These are phyloP conservation scores for Phoenicopterus ruber DNA, from an alignment of 2,113 vertebrate genomes.

Conservation along the genomic window DNA sequence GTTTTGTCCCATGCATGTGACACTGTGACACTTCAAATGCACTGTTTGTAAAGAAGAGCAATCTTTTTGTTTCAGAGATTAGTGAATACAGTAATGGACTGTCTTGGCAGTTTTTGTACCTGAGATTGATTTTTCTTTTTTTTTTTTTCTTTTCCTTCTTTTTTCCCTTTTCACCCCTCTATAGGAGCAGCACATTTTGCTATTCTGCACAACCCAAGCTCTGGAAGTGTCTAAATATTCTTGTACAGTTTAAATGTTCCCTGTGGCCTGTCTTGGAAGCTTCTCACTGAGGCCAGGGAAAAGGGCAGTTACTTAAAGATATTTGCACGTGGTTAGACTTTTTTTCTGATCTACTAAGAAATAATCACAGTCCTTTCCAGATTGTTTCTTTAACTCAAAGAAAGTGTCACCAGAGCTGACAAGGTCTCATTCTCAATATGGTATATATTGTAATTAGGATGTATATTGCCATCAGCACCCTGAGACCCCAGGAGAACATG, in stretches of 20 bases:
- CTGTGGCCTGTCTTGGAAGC: neutral
- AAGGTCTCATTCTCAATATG: neutral
- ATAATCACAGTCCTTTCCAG: slow-evolving; percentile 11
- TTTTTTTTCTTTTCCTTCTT: too few relatives aligned
- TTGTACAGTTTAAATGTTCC: neutral
- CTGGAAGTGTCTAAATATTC: neutral
- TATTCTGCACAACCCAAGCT: neutral
- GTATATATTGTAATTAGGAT: neutral
- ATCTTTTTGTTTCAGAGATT: neutral
- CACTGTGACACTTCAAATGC: neutral
- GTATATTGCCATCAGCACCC: slow-evolving; percentile 23
- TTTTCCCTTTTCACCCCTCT: too few relatives aligned
- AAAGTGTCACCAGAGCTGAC: neutral
- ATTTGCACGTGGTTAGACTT: neutral
- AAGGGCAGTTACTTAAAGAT: neutral
- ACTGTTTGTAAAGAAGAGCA: neutral
- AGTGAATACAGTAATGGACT: neutral
- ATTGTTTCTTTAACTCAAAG: neutral
- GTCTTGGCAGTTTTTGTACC: neutral
- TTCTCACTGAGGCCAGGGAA: neutral
- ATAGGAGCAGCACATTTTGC: neutral
- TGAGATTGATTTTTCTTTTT: neutral
- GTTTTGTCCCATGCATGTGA: neutral
- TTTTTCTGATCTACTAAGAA: slow-evolving; percentile 12
- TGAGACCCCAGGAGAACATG: neutral